Conservation (phyloP, 53 echinoderm and acorn worm species). For the Echinarachnius parma region DNA sequence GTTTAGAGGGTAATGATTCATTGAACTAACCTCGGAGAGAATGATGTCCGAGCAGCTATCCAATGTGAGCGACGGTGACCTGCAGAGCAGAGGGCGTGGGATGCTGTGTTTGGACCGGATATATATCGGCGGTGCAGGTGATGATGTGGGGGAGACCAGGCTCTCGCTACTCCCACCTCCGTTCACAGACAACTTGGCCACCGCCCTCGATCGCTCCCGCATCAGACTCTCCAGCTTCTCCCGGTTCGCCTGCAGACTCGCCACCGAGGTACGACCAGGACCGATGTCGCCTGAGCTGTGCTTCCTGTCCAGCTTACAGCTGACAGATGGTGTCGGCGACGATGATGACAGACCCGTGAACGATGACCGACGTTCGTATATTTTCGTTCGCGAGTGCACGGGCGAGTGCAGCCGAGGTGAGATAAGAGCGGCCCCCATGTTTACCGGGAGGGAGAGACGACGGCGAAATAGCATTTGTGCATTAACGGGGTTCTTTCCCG, state of each 20-base stretch:
- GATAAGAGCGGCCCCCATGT: not conserved
- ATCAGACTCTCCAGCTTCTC: slow-evolving; percentile 22
- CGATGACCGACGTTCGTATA: not conserved
- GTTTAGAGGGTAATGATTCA: too few species aligned
- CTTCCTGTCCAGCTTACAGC: not conserved
- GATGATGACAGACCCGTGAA: not conserved
- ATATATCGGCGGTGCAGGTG: not conserved
- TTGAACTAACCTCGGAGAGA: slow-evolving; percentile 5
- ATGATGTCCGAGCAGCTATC: slow-evolving; percentile 1
- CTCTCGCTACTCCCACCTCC: slow-evolving; percentile 10
- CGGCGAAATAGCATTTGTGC: slow-evolving; percentile 4
- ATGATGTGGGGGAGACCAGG: not conserved
- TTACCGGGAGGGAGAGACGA: slow-evolving; percentile 14
- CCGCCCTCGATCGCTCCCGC: slow-evolving; percentile 23
- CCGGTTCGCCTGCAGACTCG: slow-evolving; percentile 22
- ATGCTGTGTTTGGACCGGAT: slow-evolving; percentile 21
- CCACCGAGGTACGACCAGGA: not conserved
- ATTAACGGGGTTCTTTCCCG: slow-evolving; percentile 2
- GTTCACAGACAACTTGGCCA: slow-evolving; percentile 7
- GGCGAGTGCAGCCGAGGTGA: slow-evolving; percentile 1
- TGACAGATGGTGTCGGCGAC: not conserved
- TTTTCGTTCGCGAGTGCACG: too few species aligned
- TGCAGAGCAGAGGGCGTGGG: not conserved
- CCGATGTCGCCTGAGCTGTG: not conserved
- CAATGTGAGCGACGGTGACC: not conserved